Percentiles rank a stretch among this genome's conserved stretches.
These are phyloP conservation scores for Archips xylosteana DNA, from an alignment of 2,888 invertebrate species.

Conservation along the genomic window DNA sequence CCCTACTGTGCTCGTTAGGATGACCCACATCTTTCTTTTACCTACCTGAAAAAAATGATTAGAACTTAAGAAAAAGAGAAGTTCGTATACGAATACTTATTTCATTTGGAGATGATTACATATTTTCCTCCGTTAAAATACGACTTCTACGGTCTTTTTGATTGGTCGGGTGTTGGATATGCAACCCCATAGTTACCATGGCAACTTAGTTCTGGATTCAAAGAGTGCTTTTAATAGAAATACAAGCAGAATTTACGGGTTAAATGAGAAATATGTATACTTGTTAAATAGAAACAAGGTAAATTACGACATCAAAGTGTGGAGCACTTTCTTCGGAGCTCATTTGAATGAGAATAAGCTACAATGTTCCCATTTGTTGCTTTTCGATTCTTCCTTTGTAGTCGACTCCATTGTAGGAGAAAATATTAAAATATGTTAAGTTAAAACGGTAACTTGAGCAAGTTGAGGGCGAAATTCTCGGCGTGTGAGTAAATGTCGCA, in stretches of 20 bases:
- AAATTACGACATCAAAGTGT: conserved; percentile 72
- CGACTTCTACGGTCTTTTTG: too few relatives aligned
- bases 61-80: background rate
- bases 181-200: too few relatives aligned
- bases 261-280: conserved; percentile 1
- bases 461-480: conserved; percentile 47
- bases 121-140: too few relatives aligned
- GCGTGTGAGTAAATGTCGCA: background rate
- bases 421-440: conserved; percentile 80
- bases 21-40: conserved; percentile 14
- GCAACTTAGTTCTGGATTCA: too few relatives aligned
- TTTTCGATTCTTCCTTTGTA: conserved; percentile 77
- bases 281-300: conserved; percentile 48
- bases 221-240: background rate
- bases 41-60: background rate
- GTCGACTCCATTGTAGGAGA: conserved; percentile 59
- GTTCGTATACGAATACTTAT: too few relatives aligned
- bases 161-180: too few relatives aligned
- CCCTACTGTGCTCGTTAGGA: conserved; percentile 19
- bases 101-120: too few relatives aligned
- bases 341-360: conserved; percentile 80
- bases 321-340: conserved; percentile 72
- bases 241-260: background rate
- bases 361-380: conserved; percentile 71
- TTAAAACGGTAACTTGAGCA: conserved; percentile 66